phyloP scores from a whole-genome alignment of 2,113 vertebrate genomes.

The Rhadina sibilatrix region DNA sequence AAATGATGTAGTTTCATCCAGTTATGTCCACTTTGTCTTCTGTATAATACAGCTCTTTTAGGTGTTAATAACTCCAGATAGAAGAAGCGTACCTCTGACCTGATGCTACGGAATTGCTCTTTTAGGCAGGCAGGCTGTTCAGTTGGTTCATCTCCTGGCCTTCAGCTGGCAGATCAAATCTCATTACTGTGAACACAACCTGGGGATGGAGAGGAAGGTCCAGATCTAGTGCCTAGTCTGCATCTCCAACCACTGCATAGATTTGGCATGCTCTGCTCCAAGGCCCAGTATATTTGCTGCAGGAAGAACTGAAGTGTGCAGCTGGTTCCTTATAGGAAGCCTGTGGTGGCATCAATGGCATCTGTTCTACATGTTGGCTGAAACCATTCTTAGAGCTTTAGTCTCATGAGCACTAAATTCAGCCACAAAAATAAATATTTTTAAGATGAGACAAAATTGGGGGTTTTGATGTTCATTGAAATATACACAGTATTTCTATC shows the following conservation, averaged over 20 bases:
- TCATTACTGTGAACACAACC: not conserved
- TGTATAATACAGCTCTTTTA: slow-evolving; percentile 59
- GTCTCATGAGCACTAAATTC: slow-evolving; percentile 67
- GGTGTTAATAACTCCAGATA: slow-evolving; percentile 44
- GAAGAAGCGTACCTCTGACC: slow-evolving; percentile 42
- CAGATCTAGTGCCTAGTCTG: slow-evolving; percentile 44
- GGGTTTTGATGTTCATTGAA: slow-evolving; percentile 73
- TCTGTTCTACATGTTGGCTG: slow-evolving; percentile 48
- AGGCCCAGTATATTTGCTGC: slow-evolving; percentile 9
- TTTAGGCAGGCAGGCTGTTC: slow-evolving; percentile 21
- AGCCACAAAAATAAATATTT: slow-evolving; percentile 75
- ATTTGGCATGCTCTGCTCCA: slow-evolving; percentile 34
- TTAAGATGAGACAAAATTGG: slow-evolving; percentile 63
- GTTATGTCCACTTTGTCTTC: slow-evolving; percentile 58
- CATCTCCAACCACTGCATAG: not conserved
- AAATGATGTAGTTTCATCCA: slow-evolving; percentile 50
- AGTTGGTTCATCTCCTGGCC: slow-evolving; percentile 7
- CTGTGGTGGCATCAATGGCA: slow-evolving; percentile 42
- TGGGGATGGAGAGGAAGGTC: slow-evolving; percentile 33
- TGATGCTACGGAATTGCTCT: slow-evolving; percentile 35
- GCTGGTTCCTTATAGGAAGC: slow-evolving; percentile 43
- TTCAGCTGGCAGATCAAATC: slow-evolving; percentile 39
- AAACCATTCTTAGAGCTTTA: slow-evolving; percentile 53
- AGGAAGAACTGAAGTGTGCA: not conserved
- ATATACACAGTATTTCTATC: slow-evolving; percentile 76